Base-by-base conservation (phyloP, 2,888 invertebrate genomes). In the Eupithecia vulgata region DNA sequence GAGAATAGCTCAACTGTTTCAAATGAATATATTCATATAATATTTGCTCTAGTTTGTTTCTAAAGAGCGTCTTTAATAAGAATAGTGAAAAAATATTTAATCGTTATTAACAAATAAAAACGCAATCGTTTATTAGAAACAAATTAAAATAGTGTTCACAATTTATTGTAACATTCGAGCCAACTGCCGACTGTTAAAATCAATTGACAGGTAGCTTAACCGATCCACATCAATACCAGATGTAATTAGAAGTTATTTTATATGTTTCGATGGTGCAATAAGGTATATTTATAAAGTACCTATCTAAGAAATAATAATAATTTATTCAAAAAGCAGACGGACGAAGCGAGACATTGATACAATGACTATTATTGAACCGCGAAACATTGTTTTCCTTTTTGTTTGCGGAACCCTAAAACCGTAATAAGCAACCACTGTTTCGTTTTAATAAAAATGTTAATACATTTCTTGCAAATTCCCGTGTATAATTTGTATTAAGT, bases 381-480 rank as follows among this genome's bases (percentile, higher is more conserved):
- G 52, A 8, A 52, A n/a, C 10, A 48, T 48, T n/a, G 48, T 48
- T 48, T 64, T 62, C 15, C 5, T 35, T 12, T 5, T 65, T 21
- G 13, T 65, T 25, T 21, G 21, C 17, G 40, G 13, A 65, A 37
- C 13, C 45, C 66, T 10, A 25, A 64, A 37, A 48, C 45, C 15
- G 42, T 70, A 67, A 45, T 37, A 68, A 45, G 45, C 45, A 37
- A 57, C 15, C 40, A 37, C 37, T 65, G 72, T 68, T 70, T 68
- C 35, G 34, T 70, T 68, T 72, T 70, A 57, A 70, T 71, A 65
- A 70, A 75, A 70, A 75, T 75, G 72, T 70, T 68, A 72, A 75
- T 71, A 68, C 10, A 34, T 70, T 70, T 75, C 70, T 75, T 70
- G 57, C 70, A 42, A 68, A 70, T 70, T 68, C 72, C 65, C 48